These are phyloP conservation scores for Channa maculata DNA, from an alignment of 2,113 vertebrate genomes.

Conservation along the genomic window DNA sequence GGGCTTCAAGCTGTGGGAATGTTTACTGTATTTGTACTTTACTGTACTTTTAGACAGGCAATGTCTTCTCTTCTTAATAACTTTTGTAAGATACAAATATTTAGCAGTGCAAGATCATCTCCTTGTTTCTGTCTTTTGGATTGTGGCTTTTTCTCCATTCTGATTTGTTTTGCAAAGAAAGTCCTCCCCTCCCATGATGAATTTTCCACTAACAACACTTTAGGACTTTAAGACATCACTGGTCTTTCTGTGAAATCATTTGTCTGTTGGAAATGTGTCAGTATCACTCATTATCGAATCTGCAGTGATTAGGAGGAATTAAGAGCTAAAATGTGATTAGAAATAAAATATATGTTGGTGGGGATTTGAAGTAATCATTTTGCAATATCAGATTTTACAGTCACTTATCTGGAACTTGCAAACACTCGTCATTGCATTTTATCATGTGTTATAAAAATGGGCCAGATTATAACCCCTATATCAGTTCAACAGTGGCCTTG, in stretches of 20 bases:
- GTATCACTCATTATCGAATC: background rate
- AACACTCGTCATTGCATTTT: too few relatives aligned
- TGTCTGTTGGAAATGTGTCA: background rate
- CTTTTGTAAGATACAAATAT: background rate
- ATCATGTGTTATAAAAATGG: too few relatives aligned
- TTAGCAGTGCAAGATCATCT: background rate
- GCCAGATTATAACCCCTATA: too few relatives aligned
- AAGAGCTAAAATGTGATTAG: background rate
- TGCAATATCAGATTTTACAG: too few relatives aligned
- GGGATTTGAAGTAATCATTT: too few relatives aligned
- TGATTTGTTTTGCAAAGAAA: background rate
- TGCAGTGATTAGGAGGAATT: background rate
- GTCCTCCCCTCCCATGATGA: background rate
- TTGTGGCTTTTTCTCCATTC: background rate
- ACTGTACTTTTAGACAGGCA: background rate
- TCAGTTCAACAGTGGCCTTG: too few relatives aligned
- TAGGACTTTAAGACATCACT: too few relatives aligned
- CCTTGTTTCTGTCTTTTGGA: background rate
- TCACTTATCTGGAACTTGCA: too few relatives aligned
- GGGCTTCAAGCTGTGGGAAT: background rate
- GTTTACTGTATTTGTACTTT: background rate
- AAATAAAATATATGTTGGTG: too few relatives aligned
- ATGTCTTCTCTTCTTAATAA: background rate
- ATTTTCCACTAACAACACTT: conserved; percentile 4
- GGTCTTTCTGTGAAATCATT: background rate